Evolutionary conservation across 1,140 invertebrate genomes (phyloP).

Genomic region (Ooceraea biroi): DNA sequence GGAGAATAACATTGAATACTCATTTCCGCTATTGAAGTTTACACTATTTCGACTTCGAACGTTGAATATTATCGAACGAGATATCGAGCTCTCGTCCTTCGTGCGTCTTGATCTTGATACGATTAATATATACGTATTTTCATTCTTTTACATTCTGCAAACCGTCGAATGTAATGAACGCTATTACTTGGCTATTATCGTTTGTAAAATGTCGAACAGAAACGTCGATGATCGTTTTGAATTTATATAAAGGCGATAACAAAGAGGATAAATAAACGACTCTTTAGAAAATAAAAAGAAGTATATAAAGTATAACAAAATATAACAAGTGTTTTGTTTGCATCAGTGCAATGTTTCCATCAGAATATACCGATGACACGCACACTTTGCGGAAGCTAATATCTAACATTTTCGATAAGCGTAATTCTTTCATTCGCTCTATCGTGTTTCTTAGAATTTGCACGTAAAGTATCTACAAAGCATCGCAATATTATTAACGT

Average conservation of each 20-base stretch:
- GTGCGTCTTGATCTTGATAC: neutral
- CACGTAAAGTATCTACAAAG: neutral
- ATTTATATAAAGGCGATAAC: neutral
- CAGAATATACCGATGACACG: neutral
- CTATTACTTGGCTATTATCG: too few species aligned
- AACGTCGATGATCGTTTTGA: neutral
- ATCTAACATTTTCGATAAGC: neutral
- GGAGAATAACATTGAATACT: neutral
- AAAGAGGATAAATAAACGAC: neutral
- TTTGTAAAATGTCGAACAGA: neutral
- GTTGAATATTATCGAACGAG: conserved; percentile 1
- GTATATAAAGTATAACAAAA: neutral
- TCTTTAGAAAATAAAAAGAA: neutral
- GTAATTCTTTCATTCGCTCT: neutral
- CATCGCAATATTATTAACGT: too few species aligned
- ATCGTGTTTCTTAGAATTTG: neutral
- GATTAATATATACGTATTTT: neutral
- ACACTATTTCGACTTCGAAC: neutral
- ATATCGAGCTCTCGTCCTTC: neutral
- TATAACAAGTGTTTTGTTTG: neutral
- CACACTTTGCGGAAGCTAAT: conserved; percentile 11
- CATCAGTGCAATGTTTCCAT: neutral
- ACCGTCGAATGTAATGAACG: neutral
- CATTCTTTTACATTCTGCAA: neutral
- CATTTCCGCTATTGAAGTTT: neutral